Evolutionary conservation across 92 coral and sea anemone species (phyloP).

Genomic region (Diadumene lineata): DNA sequence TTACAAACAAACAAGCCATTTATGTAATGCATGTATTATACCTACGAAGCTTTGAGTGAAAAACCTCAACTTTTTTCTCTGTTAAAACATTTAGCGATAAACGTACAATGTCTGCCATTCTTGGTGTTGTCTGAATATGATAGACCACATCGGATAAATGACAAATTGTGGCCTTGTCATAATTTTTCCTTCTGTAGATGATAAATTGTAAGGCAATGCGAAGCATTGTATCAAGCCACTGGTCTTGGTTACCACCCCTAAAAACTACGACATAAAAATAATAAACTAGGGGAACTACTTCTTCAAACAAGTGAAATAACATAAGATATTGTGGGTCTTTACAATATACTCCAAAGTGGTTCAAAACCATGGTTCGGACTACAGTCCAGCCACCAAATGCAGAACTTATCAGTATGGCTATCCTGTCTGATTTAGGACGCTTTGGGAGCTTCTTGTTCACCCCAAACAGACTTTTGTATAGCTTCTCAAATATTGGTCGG

Average conservation of each 20-base stretch:
- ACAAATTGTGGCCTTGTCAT: constrained; percentile 66
- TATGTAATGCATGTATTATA: neutral
- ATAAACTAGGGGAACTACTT: constrained; percentile 39
- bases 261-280: constrained; percentile 43
- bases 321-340: constrained; percentile 54
- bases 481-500: constrained; percentile 37
- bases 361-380: constrained; percentile 34
- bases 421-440: constrained; percentile 54
- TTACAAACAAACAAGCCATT: neutral
- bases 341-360: constrained; percentile 48
- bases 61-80: constrained; percentile 60
- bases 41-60: constrained; percentile 57
- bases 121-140: constrained; percentile 26
- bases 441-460: constrained; percentile 22
- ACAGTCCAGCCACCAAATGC: constrained; percentile 64
- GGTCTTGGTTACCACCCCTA: constrained; percentile 46
- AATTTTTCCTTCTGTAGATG: constrained; percentile 41
- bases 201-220: constrained; percentile 48
- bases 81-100: constrained; percentile 28
- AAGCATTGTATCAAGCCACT: constrained; percentile 36
- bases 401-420: constrained; percentile 32
- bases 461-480: constrained; percentile 32
- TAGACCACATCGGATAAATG: constrained; percentile 50
- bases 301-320: constrained; percentile 55
- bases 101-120: constrained; percentile 14